These are phyloP conservation scores for Torymus auratus DNA, from an alignment of 2,888 invertebrate species.

Conservation along the genomic window DNA sequence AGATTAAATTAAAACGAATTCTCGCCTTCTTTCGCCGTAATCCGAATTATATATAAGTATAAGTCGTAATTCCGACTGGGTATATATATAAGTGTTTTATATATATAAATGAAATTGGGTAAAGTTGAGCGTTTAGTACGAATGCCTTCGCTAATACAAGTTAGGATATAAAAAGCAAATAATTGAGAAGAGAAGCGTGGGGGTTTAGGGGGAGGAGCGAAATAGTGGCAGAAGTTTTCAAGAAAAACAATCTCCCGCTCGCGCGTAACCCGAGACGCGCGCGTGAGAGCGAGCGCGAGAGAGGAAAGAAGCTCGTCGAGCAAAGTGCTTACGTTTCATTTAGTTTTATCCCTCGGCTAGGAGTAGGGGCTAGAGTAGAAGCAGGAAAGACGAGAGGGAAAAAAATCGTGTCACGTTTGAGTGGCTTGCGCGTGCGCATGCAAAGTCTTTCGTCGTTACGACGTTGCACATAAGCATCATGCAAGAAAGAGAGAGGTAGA, in stretches of 20 bases:
- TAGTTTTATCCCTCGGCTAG: conserved; percentile 32
- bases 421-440: conserved; percentile 11
- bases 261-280: conserved; percentile 29
- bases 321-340: conserved; percentile 45
- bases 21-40: no score
- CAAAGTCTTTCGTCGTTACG: conserved; percentile 22
- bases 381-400: background rate
- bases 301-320: conserved; percentile 23
- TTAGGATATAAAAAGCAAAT: conserved; percentile 15
- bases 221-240: conserved; percentile 6
- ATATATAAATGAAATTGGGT: no score
- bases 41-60: no score
- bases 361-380: background rate
- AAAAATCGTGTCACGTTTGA: conserved; percentile 10
- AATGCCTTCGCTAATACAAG: background rate
- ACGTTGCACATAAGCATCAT: background rate
- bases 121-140: background rate
- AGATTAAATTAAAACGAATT: no score
- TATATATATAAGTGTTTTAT: no score
- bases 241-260: conserved; percentile 46
- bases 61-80: no score
- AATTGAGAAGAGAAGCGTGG: background rate
- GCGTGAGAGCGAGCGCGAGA: background rate
- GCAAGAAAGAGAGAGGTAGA: background rate
- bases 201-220: background rate